phyloP scores from a whole-genome alignment of 2,888 invertebrate species.

The Andrena fulva region DNA sequence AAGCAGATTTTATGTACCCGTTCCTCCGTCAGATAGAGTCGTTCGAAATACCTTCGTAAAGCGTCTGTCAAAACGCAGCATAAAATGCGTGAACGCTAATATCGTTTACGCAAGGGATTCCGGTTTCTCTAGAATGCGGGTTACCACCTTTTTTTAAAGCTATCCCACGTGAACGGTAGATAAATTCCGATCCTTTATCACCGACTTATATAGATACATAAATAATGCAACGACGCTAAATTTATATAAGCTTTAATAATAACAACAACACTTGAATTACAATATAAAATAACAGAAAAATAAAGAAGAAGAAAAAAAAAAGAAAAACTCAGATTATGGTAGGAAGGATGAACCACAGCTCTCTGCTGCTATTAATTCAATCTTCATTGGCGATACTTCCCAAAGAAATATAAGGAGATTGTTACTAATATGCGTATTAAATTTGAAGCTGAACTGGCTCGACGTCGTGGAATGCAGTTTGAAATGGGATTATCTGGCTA shows the following conservation, averaged over 20 bases:
- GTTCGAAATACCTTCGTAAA: constrained; percentile 14
- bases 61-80: constrained; percentile 26
- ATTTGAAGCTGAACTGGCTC: neutral
- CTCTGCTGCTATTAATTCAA: no score
- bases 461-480: neutral
- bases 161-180: constrained; percentile 17
- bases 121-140: constrained; percentile 52
- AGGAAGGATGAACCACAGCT: no score
- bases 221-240: constrained; percentile 27
- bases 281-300: no score
- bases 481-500: constrained; percentile 19
- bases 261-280: no score
- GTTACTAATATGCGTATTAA: neutral
- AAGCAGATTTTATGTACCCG: constrained; percentile 7
- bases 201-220: constrained; percentile 1
- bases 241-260: no score
- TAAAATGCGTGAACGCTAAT: constrained; percentile 39
- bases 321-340: no score
- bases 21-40: constrained; percentile 7
- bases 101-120: constrained; percentile 48
- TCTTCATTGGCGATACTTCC: no score
- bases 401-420: no score
- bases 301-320: no score
- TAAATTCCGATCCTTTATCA: constrained; percentile 36
- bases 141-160: constrained; percentile 28